Base-by-base conservation (phyloP, 2,113 vertebrate genomes). In the Syngnathus typhle region DNA sequence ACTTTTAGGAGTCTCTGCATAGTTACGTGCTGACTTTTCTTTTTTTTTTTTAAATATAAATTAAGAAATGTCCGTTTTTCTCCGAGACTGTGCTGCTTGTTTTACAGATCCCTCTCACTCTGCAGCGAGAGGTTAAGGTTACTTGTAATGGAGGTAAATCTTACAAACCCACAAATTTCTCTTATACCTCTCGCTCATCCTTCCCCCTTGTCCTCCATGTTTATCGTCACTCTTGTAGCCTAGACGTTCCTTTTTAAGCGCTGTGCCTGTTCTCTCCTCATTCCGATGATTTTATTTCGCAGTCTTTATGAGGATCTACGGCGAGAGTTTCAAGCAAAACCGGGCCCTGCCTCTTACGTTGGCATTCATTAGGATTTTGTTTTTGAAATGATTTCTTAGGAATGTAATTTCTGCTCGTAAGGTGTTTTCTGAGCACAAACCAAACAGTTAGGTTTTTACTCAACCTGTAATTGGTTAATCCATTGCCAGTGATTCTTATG, bases 51-150 rank as follows among this genome's bases (percentile, higher is more conserved):
- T 55, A 43, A 43, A 11, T 43, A 27, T 32, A 32, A 32, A 55
- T 61, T 43, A 13, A 21, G 86, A 85, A 90, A 84, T 89, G 84
- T 89, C 87, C 85, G 86, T 81, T 83, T 89, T 67, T 91, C 83
- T 91, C 86, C 90, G 87, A 89, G 89, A 89, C 88, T 91, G 89
- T 90, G 88, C 88, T 91, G 89, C 86, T 88, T 91, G 89, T 91
- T 90, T 91, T 91, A 89, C 91, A 90, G 91, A 92, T 92, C 85
- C 88, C 90, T 89, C 78, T 91, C 83, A 89, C 87, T 90, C 88
- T 89, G 90, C 91, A 88, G 82, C 80, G 83, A 90, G 87, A 87
- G 74, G 61, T 87, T 88, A 88, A 83, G 84, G 74, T 84, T 88
- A 84, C 84, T 90, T 83, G 68, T 90, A 81, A 88, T 80, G 83